Conservation (phyloP, 1,140 invertebrate species). For the Aleiodes sp. region DNA sequence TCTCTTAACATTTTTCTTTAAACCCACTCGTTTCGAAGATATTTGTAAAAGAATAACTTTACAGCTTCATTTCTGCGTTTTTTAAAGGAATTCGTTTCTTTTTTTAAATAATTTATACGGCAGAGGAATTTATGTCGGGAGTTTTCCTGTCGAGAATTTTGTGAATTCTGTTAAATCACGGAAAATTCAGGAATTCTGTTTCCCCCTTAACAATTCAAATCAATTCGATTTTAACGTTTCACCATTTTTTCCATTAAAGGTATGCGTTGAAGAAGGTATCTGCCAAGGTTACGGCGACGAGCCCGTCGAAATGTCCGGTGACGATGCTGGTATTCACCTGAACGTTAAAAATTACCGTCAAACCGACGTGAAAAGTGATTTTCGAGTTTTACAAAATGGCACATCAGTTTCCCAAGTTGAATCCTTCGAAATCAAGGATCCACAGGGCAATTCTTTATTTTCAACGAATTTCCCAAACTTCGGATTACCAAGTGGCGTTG, state of each 20-base stretch:
- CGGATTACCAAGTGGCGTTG: constrained; percentile 74
- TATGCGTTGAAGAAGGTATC: constrained; percentile 54
- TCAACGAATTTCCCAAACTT: constrained; percentile 79
- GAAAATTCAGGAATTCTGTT: too few species aligned
- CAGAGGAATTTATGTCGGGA: too few species aligned
- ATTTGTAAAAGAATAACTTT: too few species aligned
- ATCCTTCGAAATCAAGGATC: constrained; percentile 75
- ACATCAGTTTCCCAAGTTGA: constrained; percentile 75
- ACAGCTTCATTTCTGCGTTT: too few species aligned
- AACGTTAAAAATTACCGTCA: constrained; percentile 63
- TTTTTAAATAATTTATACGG: too few species aligned
- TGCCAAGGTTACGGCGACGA: constrained; percentile 77
- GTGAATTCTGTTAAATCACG: too few species aligned
- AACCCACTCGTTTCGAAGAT: too few species aligned
- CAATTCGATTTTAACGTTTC: not conserved
- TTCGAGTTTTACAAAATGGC: constrained; percentile 63
- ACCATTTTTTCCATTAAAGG: constrained; percentile 40
- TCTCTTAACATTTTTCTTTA: too few species aligned
- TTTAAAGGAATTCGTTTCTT: too few species aligned
- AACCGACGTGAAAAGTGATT: constrained; percentile 40
- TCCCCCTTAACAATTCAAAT: too few species aligned
- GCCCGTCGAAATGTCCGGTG: constrained; percentile 75
- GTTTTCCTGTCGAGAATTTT: too few species aligned
- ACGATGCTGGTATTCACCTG: constrained; percentile 70
- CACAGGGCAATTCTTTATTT: constrained; percentile 74